phyloP scores from a whole-genome alignment of 2,797 vertebrate species.

The Bryconaethiops microstoma region DNA sequence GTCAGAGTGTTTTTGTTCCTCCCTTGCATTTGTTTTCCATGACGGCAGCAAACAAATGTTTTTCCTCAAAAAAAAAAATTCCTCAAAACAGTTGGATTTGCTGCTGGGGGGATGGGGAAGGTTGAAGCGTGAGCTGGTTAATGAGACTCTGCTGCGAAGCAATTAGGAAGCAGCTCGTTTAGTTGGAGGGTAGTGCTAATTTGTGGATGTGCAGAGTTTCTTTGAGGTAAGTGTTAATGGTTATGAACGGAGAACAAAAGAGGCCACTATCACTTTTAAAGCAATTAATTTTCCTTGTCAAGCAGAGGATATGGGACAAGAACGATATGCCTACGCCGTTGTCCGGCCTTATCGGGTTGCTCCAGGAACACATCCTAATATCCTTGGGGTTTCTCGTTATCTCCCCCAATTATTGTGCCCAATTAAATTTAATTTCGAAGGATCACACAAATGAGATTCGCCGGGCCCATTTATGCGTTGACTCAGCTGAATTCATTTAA shows the following conservation, averaged over 20 bases:
- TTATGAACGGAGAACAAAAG: slow-evolving; percentile 33
- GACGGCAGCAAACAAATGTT: background rate
- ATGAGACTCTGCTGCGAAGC: slow-evolving; percentile 11
- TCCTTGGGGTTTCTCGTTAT: slow-evolving; percentile 41
- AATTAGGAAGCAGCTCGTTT: slow-evolving; percentile 19
- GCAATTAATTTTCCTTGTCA: slow-evolving; percentile 45
- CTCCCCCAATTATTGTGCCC: slow-evolving; percentile 42
- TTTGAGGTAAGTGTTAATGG: slow-evolving; percentile 8
- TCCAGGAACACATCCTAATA: slow-evolving; percentile 31
- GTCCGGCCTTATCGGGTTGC: slow-evolving; percentile 44
- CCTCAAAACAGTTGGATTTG: background rate
- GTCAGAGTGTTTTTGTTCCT: background rate
- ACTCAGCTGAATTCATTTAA: slow-evolving; percentile 46
- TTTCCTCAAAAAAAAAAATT: background rate
- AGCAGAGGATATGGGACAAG: slow-evolving; percentile 7
- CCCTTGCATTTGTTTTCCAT: background rate
- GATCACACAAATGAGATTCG: slow-evolving; percentile 44
- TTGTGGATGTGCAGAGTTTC: slow-evolving; percentile 14
- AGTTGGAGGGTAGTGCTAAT: slow-evolving; percentile 24
- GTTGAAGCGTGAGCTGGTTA: background rate
- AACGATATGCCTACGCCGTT: slow-evolving; percentile 26
- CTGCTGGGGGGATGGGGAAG: background rate
- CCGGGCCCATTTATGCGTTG: background rate
- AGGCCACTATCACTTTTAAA: slow-evolving; percentile 3
- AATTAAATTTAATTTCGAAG: slow-evolving; percentile 52